phyloP scores from a whole-genome alignment of 2,888 invertebrate species.

The Oasisia sp. region DNA sequence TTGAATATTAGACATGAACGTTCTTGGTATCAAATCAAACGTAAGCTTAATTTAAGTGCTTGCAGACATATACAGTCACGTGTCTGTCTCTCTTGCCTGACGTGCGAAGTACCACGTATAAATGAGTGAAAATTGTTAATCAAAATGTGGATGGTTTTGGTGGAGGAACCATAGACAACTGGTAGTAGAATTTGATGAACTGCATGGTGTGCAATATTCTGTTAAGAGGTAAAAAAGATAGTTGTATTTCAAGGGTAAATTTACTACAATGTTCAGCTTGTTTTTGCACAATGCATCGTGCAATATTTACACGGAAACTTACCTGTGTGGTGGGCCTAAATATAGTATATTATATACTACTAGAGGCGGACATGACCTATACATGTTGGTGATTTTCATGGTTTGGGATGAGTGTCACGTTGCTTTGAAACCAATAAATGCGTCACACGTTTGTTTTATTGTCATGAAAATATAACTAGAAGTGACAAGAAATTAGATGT shows the following conservation, averaged over 20 bases:
- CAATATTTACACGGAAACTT: not conserved
- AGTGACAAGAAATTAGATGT: not conserved
- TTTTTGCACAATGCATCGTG: not conserved
- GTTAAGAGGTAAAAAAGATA: not conserved
- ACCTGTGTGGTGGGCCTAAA: not conserved
- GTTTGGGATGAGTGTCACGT: not conserved
- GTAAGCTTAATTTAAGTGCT: not conserved
- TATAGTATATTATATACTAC: no score
- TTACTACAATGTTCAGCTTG: not conserved
- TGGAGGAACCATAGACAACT: not conserved
- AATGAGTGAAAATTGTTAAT: not conserved
- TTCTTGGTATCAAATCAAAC: no score
- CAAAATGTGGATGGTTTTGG: not conserved
- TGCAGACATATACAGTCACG: not conserved
- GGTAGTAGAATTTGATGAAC: not conserved
- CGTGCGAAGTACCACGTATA: not conserved
- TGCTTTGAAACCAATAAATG: not conserved
- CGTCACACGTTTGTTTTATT: not conserved
- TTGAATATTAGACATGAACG: no score
- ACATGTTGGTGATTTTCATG: not conserved
- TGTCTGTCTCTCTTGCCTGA: not conserved
- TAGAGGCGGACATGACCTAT: not conserved
- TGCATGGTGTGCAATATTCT: not conserved
- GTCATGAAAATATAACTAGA: not conserved
- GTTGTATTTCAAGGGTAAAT: not conserved